Percentiles rank a stretch among this genome's conserved stretches.
Conservation (phyloP, 2,888 invertebrate species). For the Odiellus spinosus region DNA sequence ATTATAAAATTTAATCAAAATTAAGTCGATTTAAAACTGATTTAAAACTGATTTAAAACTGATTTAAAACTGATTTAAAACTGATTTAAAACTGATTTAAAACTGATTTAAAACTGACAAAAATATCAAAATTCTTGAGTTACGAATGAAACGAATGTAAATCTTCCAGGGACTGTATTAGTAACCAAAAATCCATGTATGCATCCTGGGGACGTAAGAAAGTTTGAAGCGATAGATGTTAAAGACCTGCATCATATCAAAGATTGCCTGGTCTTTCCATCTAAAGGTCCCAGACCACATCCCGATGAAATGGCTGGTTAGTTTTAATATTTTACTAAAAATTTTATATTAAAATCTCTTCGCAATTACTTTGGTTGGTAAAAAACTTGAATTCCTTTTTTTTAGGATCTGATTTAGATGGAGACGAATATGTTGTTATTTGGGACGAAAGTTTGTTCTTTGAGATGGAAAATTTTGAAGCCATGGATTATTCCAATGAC, state of each 20-base stretch:
- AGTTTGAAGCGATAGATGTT: constrained; percentile 23
- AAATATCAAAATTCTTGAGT: no score
- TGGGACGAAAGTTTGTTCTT: constrained; percentile 27
- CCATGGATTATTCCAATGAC: constrained; percentile 19
- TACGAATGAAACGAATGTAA: no score
- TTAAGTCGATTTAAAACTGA: no score
- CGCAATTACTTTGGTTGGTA: no score
- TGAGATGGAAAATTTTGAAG: constrained; percentile 8
- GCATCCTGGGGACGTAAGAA: constrained; percentile 30
- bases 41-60: no score
- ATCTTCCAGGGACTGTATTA: constrained; percentile 21
- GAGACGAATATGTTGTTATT: constrained; percentile 30
- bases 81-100: no score
- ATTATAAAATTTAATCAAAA: no score
- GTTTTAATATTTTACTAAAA: constrained; percentile 31
- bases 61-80: no score
- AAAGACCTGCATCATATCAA: constrained; percentile 22
- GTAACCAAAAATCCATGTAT: constrained; percentile 33
- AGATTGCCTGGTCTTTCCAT: constrained; percentile 33
- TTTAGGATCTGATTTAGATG: constrained; percentile 30
- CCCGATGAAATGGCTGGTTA: constrained; percentile 33
- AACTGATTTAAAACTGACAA: no score
- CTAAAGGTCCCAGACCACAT: constrained; percentile 28
- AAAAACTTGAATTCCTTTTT: background rate
- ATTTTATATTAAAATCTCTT: no score